Evolutionary conservation across 2,888 invertebrate species (phyloP), one percentile per base, ranked within the genome.

Genomic region (Anagyrus pseudococci): DNA sequence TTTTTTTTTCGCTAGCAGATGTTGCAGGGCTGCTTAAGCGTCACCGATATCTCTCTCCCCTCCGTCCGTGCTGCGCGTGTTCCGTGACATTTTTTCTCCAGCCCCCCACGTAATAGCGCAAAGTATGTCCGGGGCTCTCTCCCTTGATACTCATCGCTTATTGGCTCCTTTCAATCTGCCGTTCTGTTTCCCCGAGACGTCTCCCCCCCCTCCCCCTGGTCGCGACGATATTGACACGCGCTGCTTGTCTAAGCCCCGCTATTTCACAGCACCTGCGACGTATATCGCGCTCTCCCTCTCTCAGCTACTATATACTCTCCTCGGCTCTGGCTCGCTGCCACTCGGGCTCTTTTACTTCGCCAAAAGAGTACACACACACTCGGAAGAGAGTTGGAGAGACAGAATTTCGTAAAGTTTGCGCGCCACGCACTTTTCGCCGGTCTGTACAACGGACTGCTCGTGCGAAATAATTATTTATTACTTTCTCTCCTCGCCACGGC

Each of bases 161-260:
- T 64, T 64, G 64, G 58, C 47, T 48, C 43, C 44, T 58, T 62
- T 62, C 62, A 53, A 58, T 53, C 49, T 48, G 53, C 57, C 13
- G 23, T n/a, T n/a, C 19, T n/a, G 25, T 46, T 47, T 47, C 48
- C 43, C 2, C 26, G 8, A 13, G 52, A 57, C n/a, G n/a, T n/a
- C n/a, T n/a, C n/a, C 17, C 4, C 29, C 29, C 10, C 29, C 29
- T 29, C 29, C 29, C 6, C 29, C 29, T 29, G 29, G 41, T n/a
- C n/a, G n/a, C n/a, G n/a, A n/a, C 20, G 22, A 64, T 64, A 64
- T 64, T 64, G 64, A 64, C 64, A 60, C 50, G 56, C 33, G 33
- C 40, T 33, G n/a, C 23, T 40, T 40, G 48, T 41, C 40, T 26
- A 22, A 15, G 1, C 48, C 47, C 22, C 25, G 17, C 26, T 26